Conservation (phyloP, 2,797 vertebrate species). For the Sparus aurata region DNA sequence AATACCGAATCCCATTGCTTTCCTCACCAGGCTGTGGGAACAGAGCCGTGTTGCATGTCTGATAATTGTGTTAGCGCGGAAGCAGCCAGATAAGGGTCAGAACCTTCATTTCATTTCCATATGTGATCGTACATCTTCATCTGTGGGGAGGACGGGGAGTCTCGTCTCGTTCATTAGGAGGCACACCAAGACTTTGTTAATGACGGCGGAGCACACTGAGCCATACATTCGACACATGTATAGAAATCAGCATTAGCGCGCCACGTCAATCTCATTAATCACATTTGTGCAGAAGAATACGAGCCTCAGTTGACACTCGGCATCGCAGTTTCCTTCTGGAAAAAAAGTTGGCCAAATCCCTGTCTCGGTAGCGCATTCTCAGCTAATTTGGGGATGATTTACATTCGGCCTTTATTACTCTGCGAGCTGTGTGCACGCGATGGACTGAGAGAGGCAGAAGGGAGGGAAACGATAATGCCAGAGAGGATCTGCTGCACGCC, state of each 20-base stretch:
- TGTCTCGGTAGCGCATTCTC: conserved; percentile 29
- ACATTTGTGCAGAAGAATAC: conserved; percentile 28
- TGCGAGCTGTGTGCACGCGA: conserved; percentile 28
- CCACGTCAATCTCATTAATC: conserved; percentile 57
- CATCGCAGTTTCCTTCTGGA: conserved; percentile 9
- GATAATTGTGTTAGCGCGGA: conserved; percentile 16
- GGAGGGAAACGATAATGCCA: conserved; percentile 15
- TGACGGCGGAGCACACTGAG: conserved; percentile 31
- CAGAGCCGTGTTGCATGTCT: not conserved
- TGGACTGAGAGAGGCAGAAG: conserved; percentile 31
- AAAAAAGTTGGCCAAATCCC: conserved; percentile 21
- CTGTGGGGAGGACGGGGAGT: conserved; percentile 39
- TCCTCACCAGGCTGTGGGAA: not conserved
- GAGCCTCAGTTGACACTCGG: conserved; percentile 19
- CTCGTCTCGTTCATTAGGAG: conserved; percentile 47
- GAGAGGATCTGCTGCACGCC: conserved; percentile 38
- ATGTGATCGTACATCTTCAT: conserved; percentile 62
- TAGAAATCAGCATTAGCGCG: conserved; percentile 42
- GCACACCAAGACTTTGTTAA: conserved; percentile 39
- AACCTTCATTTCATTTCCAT: conserved; percentile 35
- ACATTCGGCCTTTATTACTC: conserved; percentile 51
- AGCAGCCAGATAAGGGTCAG: conserved; percentile 17
- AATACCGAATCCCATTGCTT: not conserved
- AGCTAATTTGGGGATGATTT: conserved; percentile 54
- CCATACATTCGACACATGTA: conserved; percentile 45